Conservation (phyloP, 2,113 vertebrate genomes). For the Coturnix japonica region DNA sequence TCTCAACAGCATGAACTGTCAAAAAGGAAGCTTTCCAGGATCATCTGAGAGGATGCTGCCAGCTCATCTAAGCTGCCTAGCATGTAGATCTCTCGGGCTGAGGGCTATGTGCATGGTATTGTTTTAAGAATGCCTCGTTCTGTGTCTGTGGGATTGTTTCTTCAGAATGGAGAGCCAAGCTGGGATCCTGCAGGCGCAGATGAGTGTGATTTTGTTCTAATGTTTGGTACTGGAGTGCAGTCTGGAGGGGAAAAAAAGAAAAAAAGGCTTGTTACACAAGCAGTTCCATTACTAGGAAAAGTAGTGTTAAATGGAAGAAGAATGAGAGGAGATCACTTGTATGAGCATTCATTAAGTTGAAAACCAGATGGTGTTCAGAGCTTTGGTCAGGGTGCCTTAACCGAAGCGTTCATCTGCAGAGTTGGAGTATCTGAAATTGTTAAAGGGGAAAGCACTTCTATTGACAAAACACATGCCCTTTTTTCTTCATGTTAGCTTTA, state of each 20-base stretch:
- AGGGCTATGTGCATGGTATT: background rate
- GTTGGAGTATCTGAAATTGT: background rate
- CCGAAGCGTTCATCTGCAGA: background rate
- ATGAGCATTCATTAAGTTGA: background rate
- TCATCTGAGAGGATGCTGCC: background rate
- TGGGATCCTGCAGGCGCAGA: background rate
- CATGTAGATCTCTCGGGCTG: background rate
- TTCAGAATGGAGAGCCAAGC: background rate
- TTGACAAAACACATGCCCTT: background rate
- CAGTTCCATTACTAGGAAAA: background rate
- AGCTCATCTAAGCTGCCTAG: background rate
- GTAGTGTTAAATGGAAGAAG: background rate
- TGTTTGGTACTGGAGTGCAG: background rate
- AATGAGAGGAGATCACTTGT: background rate
- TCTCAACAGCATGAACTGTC: background rate
- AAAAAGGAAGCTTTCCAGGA: background rate
- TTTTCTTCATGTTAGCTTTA: background rate
- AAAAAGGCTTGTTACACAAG: background rate
- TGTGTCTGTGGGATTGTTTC: background rate
- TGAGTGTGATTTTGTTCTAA: accelerated
- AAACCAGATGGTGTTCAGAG: background rate
- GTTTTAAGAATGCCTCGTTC: background rate
- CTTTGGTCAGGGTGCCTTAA: background rate
- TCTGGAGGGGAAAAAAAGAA: background rate
- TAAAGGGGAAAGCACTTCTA: background rate